Conservation (phyloP, 2,888 invertebrate species). For the Protodeltote pygarga region DNA sequence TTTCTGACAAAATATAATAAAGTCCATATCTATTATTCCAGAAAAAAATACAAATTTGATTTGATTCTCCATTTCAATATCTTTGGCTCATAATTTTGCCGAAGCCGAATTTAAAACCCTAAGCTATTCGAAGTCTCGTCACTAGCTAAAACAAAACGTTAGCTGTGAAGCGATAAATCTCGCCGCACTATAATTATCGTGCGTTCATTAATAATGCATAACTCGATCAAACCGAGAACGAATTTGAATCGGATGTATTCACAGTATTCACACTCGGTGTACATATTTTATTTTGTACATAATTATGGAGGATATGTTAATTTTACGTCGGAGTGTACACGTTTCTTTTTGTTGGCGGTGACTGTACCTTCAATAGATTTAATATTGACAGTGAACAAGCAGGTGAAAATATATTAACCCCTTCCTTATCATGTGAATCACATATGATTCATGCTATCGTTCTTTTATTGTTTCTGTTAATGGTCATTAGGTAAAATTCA, state of each 20-base stretch:
- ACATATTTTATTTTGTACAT: constrained; percentile 35
- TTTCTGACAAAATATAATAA: too few species aligned
- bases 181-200: constrained; percentile 77
- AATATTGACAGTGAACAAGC: constrained; percentile 13
- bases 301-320: constrained; percentile 39
- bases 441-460: too few species aligned
- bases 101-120: too few species aligned
- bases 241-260: constrained; percentile 49
- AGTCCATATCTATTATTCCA: too few species aligned
- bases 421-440: too few species aligned
- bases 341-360: constrained; percentile 12
- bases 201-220: constrained; percentile 85
- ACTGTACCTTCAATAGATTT: constrained; percentile 8
- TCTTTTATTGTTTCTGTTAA: too few species aligned
- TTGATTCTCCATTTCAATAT: too few species aligned
- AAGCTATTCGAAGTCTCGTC: too few species aligned
- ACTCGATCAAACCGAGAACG: constrained; percentile 77
- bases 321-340: constrained; percentile 19
- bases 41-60: too few species aligned
- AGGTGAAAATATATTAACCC: too few species aligned
- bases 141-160: constrained; percentile 50
- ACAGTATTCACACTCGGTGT: constrained; percentile 52
- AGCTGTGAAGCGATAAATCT: constrained; percentile 68
- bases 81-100: too few species aligned
- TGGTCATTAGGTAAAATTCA: too few species aligned